Evolutionary conservation across 2,888 invertebrate species (phyloP).

Genomic region (Heliconius cydno): DNA sequence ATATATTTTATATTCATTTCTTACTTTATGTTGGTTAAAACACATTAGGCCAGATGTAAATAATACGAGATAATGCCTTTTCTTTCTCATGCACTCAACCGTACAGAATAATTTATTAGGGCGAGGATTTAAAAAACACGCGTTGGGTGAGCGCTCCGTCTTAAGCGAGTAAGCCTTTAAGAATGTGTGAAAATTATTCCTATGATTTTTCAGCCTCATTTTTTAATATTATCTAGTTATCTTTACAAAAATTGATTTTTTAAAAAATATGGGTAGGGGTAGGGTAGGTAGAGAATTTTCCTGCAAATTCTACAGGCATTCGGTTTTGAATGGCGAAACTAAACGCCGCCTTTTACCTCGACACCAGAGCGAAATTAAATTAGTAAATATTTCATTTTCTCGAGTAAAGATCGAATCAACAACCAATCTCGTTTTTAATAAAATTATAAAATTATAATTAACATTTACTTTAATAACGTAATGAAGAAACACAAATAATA

Average conservation of each 20-base stretch:
- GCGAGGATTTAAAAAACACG: slow-evolving; percentile 79
- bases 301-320: too few relatives aligned
- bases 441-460: not conserved
- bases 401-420: too few relatives aligned
- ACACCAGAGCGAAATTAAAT: too few relatives aligned
- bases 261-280: too few relatives aligned
- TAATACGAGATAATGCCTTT: slow-evolving; percentile 60
- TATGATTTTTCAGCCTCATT: slow-evolving; percentile 55
- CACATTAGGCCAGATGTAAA: slow-evolving; percentile 43
- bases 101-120: slow-evolving; percentile 77
- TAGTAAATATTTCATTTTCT: too few relatives aligned
- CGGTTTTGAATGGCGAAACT: too few relatives aligned
- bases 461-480: not conserved
- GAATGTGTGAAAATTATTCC: slow-evolving; percentile 76
- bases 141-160: slow-evolving; percentile 71
- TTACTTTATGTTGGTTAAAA: slow-evolving; percentile 16
- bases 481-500: not conserved
- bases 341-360: too few relatives aligned
- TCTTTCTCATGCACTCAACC: slow-evolving; percentile 65
- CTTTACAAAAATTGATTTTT: not conserved
- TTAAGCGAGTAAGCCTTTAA: slow-evolving; percentile 61
- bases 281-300: too few relatives aligned
- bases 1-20: not conserved
- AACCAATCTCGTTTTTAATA: too few relatives aligned
- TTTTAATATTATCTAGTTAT: not conserved